Conservation (phyloP, 2,888 invertebrate species). For the Argyresthia albistria region DNA sequence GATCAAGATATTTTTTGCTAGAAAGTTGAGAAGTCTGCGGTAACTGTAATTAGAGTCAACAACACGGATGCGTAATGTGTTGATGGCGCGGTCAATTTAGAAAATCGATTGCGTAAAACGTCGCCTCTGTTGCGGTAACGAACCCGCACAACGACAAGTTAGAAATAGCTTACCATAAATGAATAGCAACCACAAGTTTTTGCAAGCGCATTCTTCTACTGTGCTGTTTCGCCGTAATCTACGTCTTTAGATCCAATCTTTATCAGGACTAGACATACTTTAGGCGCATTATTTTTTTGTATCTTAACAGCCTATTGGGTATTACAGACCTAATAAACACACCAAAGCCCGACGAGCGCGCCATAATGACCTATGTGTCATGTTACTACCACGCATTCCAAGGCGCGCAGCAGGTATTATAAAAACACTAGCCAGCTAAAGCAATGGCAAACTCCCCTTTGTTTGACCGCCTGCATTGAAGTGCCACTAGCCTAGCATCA, state of each 20-base stretch:
- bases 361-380: slow-evolving; percentile 99
- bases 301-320: slow-evolving; percentile 22
- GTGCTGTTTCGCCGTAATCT: background rate
- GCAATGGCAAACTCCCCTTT: slow-evolving; percentile 26
- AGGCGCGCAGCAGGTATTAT: slow-evolving; percentile 95
- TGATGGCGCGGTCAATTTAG: background rate
- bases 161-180: background rate
- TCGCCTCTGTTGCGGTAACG: background rate
- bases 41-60: too few species aligned
- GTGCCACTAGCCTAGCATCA: slow-evolving; percentile 36
- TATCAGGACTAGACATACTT: background rate
- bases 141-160: background rate
- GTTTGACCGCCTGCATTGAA: slow-evolving; percentile 35
- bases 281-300: background rate
- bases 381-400: slow-evolving; percentile 99
- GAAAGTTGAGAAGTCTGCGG: too few species aligned
- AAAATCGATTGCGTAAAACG: background rate
- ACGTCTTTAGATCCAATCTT: background rate
- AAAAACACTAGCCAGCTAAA: slow-evolving; percentile 32
- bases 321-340: slow-evolving; percentile 98
- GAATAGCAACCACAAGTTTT: background rate
- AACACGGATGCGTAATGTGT: background rate
- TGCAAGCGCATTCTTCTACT: background rate
- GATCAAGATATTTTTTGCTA: too few species aligned
- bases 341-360: slow-evolving; percentile 99